A percentile compares a stretch with the other conserved stretches of the same genome.
Evolutionary conservation across 2,113 vertebrate genomes (phyloP).

Genomic region (Okapia johnstoni): DNA sequence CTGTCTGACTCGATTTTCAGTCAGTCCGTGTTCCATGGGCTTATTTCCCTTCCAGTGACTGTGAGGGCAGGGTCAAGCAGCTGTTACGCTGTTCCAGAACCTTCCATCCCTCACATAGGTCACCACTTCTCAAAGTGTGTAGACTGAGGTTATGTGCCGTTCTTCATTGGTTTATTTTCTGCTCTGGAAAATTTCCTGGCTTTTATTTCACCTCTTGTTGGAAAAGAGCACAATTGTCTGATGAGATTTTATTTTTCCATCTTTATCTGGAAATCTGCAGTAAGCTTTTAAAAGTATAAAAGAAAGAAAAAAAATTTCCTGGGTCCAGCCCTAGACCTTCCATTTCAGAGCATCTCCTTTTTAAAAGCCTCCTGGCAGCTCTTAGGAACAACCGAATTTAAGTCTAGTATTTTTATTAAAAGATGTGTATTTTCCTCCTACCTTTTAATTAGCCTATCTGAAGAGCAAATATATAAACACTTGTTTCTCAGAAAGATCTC

Average conservation of each 20-base stretch:
- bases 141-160: fast-evolving
- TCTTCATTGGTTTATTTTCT: neutral
- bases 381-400: neutral
- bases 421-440: neutral
- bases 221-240: neutral
- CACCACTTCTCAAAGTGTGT: neutral
- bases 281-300: neutral
- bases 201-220: neutral
- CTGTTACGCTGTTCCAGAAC: neutral
- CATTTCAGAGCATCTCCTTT: neutral
- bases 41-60: fast-evolving
- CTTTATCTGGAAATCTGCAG: neutral
- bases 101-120: neutral
- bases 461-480: neutral
- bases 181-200: neutral
- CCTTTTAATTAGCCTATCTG: neutral
- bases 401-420: neutral
- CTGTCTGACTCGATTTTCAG: neutral
- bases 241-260: neutral
- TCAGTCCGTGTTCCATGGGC: neutral
- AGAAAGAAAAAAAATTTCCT: neutral
- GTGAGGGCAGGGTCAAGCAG: neutral
- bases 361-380: neutral
- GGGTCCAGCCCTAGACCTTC: neutral
- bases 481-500: neutral